Evolutionary conservation across 2,113 vertebrate species (phyloP).

Genomic region (Junco hyemalis): DNA sequence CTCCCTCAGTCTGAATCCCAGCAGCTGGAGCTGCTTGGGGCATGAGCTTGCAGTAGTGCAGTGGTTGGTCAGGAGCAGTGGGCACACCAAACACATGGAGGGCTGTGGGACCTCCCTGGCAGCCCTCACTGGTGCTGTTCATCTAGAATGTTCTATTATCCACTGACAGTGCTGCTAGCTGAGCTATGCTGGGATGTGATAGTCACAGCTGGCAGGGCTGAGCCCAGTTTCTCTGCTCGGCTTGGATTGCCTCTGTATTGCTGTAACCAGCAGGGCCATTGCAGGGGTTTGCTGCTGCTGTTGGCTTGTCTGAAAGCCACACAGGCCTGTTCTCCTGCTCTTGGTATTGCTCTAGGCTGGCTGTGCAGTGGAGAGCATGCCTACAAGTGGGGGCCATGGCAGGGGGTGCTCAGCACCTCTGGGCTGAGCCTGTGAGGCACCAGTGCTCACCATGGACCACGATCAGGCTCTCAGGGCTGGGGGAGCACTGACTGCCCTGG

Average conservation of each 20-base stretch:
- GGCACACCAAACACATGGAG: background rate
- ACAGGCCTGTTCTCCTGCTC: background rate
- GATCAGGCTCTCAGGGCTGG: background rate
- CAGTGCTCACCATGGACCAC: rapidly evolving
- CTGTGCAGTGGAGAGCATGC: background rate
- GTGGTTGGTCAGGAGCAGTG: background rate
- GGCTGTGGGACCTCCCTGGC: background rate
- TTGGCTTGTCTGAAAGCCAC: background rate
- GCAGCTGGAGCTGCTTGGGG: background rate
- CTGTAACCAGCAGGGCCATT: background rate
- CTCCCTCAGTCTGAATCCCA: background rate
- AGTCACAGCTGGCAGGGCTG: background rate
- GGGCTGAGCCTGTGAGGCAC: background rate
- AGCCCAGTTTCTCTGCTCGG: background rate
- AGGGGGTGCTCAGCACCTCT: background rate
- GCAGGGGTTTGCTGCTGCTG: background rate
- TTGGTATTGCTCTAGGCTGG: background rate
- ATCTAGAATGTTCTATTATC: background rate
- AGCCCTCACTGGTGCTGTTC: background rate
- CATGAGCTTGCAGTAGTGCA: background rate
- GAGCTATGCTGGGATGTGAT: background rate
- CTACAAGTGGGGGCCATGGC: rapidly evolving
- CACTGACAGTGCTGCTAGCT: background rate
- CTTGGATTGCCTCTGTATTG: background rate
- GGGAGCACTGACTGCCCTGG: background rate